phyloP scores from a whole-genome alignment of 2,888 invertebrate genomes.

The Malthinus seriepunctatus region DNA sequence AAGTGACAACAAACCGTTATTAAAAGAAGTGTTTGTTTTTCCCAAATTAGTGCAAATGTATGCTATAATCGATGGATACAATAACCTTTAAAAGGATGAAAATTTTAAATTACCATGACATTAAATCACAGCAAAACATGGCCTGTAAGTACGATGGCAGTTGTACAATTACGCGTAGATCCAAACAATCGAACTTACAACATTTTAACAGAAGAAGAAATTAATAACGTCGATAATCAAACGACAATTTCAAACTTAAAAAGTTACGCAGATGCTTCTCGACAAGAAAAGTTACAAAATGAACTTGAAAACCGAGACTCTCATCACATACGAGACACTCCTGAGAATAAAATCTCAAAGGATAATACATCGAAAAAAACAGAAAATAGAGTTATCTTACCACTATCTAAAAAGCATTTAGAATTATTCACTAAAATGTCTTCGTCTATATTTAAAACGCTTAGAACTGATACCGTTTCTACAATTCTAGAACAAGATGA shows the following conservation, averaged over 20 bases:
- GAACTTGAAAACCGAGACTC: slow-evolving; percentile 10
- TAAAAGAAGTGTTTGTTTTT: too few relatives aligned
- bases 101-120: slow-evolving; percentile 40
- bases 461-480: slow-evolving; percentile 51
- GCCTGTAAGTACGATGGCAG: slow-evolving; percentile 53
- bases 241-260: background rate
- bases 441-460: slow-evolving; percentile 29
- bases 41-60: too few relatives aligned
- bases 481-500: slow-evolving; percentile 50
- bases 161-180: slow-evolving; percentile 53
- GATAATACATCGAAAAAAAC: slow-evolving; percentile 15
- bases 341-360: slow-evolving; percentile 15
- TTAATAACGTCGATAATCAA: background rate
- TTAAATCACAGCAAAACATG: slow-evolving; percentile 56
- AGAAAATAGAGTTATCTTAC: slow-evolving; percentile 36
- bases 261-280: background rate
- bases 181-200: slow-evolving; percentile 51
- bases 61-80: slow-evolving; percentile 3
- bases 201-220: slow-evolving; percentile 41
- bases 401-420: slow-evolving; percentile 43
- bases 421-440: slow-evolving; percentile 45
- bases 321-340: slow-evolving; percentile 15
- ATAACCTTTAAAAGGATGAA: slow-evolving; percentile 18
- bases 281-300: slow-evolving; percentile 11
- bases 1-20: too few relatives aligned